Conservation (phyloP, 2,797 vertebrate genomes). For the Aplochiton taeniatus region DNA sequence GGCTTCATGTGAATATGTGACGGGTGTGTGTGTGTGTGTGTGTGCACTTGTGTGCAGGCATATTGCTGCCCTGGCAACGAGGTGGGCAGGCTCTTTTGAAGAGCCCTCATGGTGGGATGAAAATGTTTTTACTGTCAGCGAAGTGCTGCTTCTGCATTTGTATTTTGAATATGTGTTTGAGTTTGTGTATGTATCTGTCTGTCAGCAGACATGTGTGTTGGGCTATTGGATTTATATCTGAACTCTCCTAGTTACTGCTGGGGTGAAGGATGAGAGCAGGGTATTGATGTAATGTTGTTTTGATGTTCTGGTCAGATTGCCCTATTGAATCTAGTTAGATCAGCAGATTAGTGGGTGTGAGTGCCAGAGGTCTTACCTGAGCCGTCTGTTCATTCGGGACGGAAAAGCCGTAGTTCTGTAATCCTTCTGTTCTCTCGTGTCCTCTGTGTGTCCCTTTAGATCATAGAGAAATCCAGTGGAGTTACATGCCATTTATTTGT, state of each 20-base stretch:
- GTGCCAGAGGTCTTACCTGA: neutral
- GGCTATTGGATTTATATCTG: too few species aligned
- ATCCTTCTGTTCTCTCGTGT: constrained; percentile 26
- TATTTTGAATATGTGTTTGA: constrained; percentile 24
- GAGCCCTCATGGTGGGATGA: constrained; percentile 28
- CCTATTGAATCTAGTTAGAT: constrained; percentile 14
- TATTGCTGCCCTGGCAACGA: neutral
- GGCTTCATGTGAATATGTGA: neutral
- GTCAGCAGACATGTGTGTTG: neutral
- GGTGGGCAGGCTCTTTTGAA: constrained; percentile 31
- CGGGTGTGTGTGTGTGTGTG: constrained; percentile 10
- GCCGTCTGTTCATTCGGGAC: constrained; percentile 12
- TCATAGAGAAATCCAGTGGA: neutral
- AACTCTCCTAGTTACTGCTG: too few species aligned
- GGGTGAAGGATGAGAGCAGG: too few species aligned
- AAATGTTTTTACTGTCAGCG: constrained; percentile 38
- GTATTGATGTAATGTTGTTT: too few species aligned
- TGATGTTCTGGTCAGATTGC: too few species aligned
- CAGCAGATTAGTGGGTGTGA: constrained; percentile 6
- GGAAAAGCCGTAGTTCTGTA: constrained; percentile 34
- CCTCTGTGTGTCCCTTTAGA: neutral
- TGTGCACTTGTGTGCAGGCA: neutral
- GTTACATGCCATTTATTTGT: neutral
- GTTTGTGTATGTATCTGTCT: neutral
- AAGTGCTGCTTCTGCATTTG: constrained; percentile 49